These are phyloP conservation scores for Dryadula phaetusa DNA, from an alignment of 2,888 invertebrate genomes.

Conservation along the genomic window DNA sequence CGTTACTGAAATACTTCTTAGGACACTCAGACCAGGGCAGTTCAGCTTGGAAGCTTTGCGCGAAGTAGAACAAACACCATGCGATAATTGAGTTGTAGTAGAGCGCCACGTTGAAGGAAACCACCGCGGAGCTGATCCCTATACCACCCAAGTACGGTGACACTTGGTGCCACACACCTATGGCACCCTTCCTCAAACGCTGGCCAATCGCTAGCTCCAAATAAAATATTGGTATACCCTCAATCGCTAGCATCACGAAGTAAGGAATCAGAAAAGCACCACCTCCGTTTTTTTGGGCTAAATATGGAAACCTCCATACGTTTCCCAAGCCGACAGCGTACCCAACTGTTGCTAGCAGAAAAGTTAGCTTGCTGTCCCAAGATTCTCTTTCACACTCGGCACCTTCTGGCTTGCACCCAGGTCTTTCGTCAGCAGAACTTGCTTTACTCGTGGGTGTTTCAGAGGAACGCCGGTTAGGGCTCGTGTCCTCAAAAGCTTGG, in stretches of 20 bases:
- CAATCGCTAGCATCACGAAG: conserved; percentile 96
- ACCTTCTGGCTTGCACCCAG: conserved; percentile 87
- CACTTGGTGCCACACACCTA: conserved; percentile 97
- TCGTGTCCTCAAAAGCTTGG: conserved; percentile 88
- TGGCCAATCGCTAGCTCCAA: conserved; percentile 98
- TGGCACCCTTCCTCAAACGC: conserved; percentile 95
- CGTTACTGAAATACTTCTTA: conserved; percentile 90
- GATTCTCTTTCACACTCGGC: conserved; percentile 92
- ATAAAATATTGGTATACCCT: conserved; percentile 98
- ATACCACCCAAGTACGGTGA: conserved; percentile 95
- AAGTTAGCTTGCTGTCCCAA: conserved; percentile 97
- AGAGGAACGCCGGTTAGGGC: conserved; percentile 71
- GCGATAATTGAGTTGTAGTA: conserved; percentile 99
- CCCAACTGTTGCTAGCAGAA: conserved; percentile 95
- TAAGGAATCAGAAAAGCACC: conserved; percentile 99
- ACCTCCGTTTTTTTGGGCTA: conserved; percentile 97
- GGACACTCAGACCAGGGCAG: conserved; percentile 97
- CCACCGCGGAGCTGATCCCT: conserved; percentile 97
- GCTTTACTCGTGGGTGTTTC: conserved; percentile 85
- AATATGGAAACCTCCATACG: conserved; percentile 97
- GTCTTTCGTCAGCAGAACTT: conserved; percentile 86
- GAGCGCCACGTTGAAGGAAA: conserved; percentile 97
- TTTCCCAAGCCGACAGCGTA: conserved; percentile 98
- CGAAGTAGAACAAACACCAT: conserved; percentile 98
- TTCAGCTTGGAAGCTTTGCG: conserved; percentile 95